These are phyloP conservation scores for Pristionchus exspectatus DNA, from an alignment of 2,888 invertebrate species.

Conservation along the genomic window DNA sequence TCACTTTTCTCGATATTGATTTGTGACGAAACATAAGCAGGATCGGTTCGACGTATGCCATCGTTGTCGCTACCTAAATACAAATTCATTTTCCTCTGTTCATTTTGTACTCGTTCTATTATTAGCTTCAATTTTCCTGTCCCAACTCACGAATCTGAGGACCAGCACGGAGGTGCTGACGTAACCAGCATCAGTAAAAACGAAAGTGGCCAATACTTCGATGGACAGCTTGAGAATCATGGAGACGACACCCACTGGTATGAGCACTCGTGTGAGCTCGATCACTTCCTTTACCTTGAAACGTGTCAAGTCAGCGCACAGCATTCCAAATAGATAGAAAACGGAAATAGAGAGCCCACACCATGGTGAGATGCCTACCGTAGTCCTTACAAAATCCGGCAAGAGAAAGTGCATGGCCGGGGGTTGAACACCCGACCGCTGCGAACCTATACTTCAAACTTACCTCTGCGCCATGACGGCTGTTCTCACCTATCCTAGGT, in stretches of 20 bases:
- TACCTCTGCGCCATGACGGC: too few species aligned
- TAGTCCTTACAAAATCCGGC: too few species aligned
- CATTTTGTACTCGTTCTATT: not conserved
- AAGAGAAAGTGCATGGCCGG: too few species aligned
- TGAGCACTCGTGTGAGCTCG: conserved; percentile 41
- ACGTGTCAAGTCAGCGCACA: not conserved
- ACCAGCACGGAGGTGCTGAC: not conserved
- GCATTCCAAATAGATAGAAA: too few species aligned
- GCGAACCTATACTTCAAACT: too few species aligned
- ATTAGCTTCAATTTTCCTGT: not conserved
- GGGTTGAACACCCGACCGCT: too few species aligned
- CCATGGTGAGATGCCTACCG: too few species aligned
- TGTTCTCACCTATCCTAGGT: too few species aligned
- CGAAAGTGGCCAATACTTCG: conserved; percentile 26
- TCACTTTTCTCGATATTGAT: not conserved
- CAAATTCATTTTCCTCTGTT: not conserved
- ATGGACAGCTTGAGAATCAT: conserved; percentile 10
- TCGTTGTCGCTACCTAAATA: conserved; percentile 14
- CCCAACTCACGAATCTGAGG: conserved; percentile 11
- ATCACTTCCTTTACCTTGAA: conserved; percentile 21
- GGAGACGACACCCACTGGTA: not conserved
- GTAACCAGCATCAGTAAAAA: not conserved
- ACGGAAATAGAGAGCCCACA: too few species aligned
- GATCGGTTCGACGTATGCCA: conserved; percentile 23
- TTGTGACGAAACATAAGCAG: conserved; percentile 14